phyloP scores from a whole-genome alignment of 2,797 vertebrate species.

The Loris lydekkerianus region DNA sequence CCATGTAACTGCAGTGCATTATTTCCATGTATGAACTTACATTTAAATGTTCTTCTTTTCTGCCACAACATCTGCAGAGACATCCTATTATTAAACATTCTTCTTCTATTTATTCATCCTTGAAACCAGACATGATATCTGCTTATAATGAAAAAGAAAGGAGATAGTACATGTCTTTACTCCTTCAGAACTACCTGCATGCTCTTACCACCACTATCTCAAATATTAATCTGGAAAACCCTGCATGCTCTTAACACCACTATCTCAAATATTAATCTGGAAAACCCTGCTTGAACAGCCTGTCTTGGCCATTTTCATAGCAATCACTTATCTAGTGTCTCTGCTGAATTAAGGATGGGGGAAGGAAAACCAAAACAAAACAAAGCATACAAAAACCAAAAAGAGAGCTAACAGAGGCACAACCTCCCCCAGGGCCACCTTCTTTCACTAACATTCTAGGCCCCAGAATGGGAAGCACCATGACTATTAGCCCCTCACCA shows the following conservation, averaged over 20 bases:
- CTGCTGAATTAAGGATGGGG: background rate
- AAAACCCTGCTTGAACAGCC: background rate
- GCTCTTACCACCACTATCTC: slow-evolving; percentile 2
- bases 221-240: background rate
- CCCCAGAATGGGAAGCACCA: background rate
- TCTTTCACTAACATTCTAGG: background rate
- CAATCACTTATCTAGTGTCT: background rate
- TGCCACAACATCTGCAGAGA: background rate
- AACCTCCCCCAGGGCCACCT: background rate
- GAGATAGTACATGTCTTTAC: background rate
- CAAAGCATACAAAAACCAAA: background rate
- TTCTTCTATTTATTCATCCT: background rate
- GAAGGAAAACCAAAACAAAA: background rate
- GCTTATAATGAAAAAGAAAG: background rate
- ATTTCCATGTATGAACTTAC: background rate
- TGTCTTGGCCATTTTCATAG: background rate
- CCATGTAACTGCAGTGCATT: background rate
- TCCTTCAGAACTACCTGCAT: background rate
- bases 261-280: background rate
- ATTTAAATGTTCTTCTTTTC: slow-evolving; percentile 4
- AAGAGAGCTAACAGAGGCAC: background rate
- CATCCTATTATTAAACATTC: background rate
- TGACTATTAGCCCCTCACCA: background rate
- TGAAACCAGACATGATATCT: background rate
- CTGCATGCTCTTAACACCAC: background rate